phyloP scores from a whole-genome alignment of 2,888 invertebrate species.

The Anodontia alba region DNA sequence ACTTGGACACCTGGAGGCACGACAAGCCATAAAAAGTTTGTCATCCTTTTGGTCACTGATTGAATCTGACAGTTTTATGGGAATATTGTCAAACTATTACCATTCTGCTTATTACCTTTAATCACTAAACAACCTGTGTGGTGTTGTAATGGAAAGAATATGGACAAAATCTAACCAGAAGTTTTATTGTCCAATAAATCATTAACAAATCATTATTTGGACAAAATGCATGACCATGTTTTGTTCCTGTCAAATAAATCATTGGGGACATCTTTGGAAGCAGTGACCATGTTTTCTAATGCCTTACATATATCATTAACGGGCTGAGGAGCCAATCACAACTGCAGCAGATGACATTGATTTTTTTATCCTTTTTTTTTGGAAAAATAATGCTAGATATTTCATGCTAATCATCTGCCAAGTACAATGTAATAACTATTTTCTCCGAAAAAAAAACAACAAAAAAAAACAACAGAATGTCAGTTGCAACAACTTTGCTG shows the following conservation, averaged over 20 bases:
- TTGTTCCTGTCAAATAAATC: background rate
- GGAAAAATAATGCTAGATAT: too few relatives aligned
- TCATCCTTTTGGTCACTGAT: background rate
- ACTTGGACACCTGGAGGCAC: background rate
- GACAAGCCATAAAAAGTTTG: background rate
- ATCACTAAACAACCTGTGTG: slow-evolving; percentile 12
- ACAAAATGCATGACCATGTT: background rate
- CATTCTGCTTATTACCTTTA: background rate
- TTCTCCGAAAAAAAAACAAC: too few relatives aligned
- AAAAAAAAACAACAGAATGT: too few relatives aligned
- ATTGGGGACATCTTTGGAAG: background rate
- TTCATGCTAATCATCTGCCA: too few relatives aligned
- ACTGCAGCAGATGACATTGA: too few relatives aligned
- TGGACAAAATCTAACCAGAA: background rate
- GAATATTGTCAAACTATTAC: background rate
- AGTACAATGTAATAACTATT: too few relatives aligned
- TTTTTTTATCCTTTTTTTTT: too few relatives aligned
- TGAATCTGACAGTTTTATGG: slow-evolving; percentile 1
- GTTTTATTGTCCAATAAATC: background rate
- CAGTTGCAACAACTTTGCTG: too few relatives aligned
- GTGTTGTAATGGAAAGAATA: background rate
- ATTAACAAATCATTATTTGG: background rate
- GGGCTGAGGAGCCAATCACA: too few relatives aligned
- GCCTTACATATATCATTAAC: background rate
- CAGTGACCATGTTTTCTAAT: background rate